A percentile compares a stretch with the other conserved stretches of the same genome.
Evolutionary conservation across 2,113 vertebrate genomes (phyloP).

Genomic region (Prietella phreatophila): DNA sequence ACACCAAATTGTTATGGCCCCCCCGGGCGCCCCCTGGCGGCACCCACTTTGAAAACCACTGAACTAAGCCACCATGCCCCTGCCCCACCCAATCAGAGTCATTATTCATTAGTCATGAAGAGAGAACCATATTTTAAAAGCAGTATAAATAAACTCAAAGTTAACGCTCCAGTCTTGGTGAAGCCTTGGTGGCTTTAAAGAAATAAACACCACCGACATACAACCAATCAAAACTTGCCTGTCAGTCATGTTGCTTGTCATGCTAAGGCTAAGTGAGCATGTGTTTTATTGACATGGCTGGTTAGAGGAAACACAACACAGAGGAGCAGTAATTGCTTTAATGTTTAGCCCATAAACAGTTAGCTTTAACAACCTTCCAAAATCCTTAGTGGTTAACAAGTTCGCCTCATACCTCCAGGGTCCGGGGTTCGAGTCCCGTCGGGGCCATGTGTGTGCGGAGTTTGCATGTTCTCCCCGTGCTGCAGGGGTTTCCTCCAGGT

Average conservation of each 20-base stretch:
- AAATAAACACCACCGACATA: neutral
- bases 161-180: neutral
- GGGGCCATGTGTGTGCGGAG: too few species aligned
- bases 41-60: too few species aligned
- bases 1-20: too few species aligned
- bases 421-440: too few species aligned
- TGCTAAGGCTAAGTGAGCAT: neutral
- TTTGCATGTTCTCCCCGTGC: too few species aligned
- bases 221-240: neutral
- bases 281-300: neutral
- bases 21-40: too few species aligned
- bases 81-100: too few species aligned
- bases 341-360: neutral
- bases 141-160: neutral
- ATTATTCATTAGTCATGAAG: neutral
- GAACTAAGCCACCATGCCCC: neutral
- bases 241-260: neutral
- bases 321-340: neutral
- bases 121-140: neutral
- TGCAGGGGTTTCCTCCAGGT: too few species aligned
- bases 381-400: too few species aligned
- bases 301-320: neutral
- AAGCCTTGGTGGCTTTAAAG: neutral
- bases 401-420: too few species aligned
- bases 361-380: neutral